Evolutionary conservation across 1,140 invertebrate genomes (phyloP).

Genomic region (Leucophenga varia): DNA sequence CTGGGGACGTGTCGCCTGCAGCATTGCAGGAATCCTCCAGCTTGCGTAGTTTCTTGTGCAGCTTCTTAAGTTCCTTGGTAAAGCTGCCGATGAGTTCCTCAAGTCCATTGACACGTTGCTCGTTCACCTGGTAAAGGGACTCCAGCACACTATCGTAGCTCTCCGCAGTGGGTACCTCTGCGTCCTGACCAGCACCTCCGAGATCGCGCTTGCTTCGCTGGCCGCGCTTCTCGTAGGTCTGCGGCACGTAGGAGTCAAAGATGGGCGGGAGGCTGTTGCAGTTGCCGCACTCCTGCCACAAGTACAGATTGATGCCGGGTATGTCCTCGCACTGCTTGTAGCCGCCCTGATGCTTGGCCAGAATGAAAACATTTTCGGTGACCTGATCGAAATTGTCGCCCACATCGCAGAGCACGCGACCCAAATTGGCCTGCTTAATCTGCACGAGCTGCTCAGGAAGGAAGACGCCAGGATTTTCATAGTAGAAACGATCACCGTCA

Average conservation of each 20-base stretch:
- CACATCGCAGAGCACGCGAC: slow-evolving; percentile 85
- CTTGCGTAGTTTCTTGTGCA: slow-evolving; percentile 60
- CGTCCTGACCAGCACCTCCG: slow-evolving; percentile 1
- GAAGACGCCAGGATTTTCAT: slow-evolving; percentile 87
- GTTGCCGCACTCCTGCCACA: slow-evolving; percentile 82
- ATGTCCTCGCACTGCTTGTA: slow-evolving; percentile 70
- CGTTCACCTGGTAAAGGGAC: slow-evolving; percentile 45
- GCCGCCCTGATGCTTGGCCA: slow-evolving; percentile 68
- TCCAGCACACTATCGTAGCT: slow-evolving; percentile 36
- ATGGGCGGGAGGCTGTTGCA: slow-evolving; percentile 48
- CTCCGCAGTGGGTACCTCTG: slow-evolving; percentile 24
- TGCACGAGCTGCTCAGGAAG: slow-evolving; percentile 78
- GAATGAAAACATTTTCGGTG: slow-evolving; percentile 73
- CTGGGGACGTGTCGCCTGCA: no score
- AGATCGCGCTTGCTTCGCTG: slow-evolving; percentile 26
- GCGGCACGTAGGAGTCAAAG: slow-evolving; percentile 36
- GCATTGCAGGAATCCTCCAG: slow-evolving; percentile 57
- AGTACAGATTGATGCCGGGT: slow-evolving; percentile 73
- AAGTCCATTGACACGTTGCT: slow-evolving; percentile 62
- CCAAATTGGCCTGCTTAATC: slow-evolving; percentile 76
- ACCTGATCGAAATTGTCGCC: slow-evolving; percentile 81
- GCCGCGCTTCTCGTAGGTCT: slow-evolving; percentile 45
- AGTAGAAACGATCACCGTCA: slow-evolving; percentile 94
- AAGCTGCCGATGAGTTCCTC: slow-evolving; percentile 61
- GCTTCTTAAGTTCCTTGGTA: slow-evolving; percentile 60